These are phyloP conservation scores for Hartigia nigra DNA, from an alignment of 2,888 invertebrate species.

Conservation along the genomic window DNA sequence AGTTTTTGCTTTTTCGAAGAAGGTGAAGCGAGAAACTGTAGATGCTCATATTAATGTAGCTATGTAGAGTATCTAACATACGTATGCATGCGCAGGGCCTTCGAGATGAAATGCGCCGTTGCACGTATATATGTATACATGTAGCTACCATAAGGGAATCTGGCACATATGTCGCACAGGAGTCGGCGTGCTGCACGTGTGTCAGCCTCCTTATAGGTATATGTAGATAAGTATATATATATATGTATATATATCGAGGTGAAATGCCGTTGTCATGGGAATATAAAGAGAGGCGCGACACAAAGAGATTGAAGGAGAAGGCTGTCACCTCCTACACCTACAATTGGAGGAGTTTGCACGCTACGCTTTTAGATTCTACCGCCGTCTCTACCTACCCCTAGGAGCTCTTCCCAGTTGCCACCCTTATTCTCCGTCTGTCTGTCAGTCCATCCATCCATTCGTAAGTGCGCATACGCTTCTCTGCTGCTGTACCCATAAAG, in stretches of 20 bases:
- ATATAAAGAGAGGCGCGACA: slow-evolving; percentile 35
- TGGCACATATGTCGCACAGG: neutral
- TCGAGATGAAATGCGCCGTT: neutral
- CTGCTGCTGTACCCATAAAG: slow-evolving; percentile 6
- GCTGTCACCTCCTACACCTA: slow-evolving; percentile 46
- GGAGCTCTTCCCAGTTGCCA: slow-evolving; percentile 15
- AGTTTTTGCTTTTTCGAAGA: neutral
- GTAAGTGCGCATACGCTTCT: neutral
- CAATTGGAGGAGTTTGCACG: slow-evolving; percentile 22
- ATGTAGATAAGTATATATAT: neutral
- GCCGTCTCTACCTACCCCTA: slow-evolving; percentile 23
- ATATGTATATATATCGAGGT: neutral
- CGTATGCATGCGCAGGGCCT: neutral
- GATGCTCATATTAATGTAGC: neutral
- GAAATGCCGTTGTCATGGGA: slow-evolving; percentile 43
- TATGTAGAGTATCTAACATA: neutral
- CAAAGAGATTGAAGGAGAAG: slow-evolving; percentile 40
- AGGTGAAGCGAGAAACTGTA: neutral
- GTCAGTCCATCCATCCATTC: slow-evolving; percentile 12
- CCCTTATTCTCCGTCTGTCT: slow-evolving; percentile 22
- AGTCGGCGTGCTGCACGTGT: neutral
- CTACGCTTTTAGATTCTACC: slow-evolving; percentile 28
- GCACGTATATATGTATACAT: neutral
- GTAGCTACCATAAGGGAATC: neutral
- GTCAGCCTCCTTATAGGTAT: neutral